A percentile compares a stretch with the other conserved stretches of the same genome.
phyloP scores from a whole-genome alignment of 2,797 vertebrate species.

The Austrolebias charrua region DNA sequence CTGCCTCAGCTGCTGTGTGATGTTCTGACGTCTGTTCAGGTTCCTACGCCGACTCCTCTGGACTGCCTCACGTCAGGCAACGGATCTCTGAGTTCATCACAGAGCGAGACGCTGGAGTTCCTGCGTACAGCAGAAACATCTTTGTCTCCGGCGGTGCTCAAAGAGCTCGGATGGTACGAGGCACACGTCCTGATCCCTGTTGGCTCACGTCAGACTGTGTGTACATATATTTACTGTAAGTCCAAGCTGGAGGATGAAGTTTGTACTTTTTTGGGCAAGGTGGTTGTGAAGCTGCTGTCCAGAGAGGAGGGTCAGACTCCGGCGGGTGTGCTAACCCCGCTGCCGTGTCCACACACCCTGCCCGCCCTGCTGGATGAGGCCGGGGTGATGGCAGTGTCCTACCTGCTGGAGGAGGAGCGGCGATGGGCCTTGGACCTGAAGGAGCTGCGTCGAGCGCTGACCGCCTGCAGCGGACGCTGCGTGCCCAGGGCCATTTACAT shows the following conservation, averaged over 20 bases:
- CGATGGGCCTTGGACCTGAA: conserved; percentile 66
- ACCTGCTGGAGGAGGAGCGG: conserved; percentile 63
- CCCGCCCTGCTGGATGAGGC: conserved; percentile 45
- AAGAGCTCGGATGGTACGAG: conserved; percentile 63
- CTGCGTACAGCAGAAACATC: conserved; percentile 52
- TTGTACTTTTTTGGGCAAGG: conserved; percentile 37
- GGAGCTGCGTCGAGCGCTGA: conserved; percentile 55
- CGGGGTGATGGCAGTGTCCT: conserved; percentile 50
- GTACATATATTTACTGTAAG: neutral
- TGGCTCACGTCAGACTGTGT: too few species aligned
- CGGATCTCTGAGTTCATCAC: conserved; percentile 66
- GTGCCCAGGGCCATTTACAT: conserved; percentile 71
- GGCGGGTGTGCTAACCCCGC: conserved; percentile 66
- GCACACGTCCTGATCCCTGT: too few species aligned
- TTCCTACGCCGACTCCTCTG: conserved; percentile 61
- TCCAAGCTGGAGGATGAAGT: neutral
- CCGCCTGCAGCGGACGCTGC: conserved; percentile 40
- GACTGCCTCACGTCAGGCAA: conserved; percentile 44
- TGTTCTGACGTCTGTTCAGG: conserved; percentile 40
- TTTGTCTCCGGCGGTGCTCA: conserved; percentile 68
- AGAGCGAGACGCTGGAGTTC: conserved; percentile 65
- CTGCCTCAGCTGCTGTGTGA: too few species aligned
- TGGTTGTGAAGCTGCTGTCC: conserved; percentile 60
- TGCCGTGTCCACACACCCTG: conserved; percentile 43
- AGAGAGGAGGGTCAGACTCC: conserved; percentile 34